These are phyloP conservation scores for Onychomys leucogaster DNA, from an alignment of 2,797 vertebrate species.

Conservation along the genomic window DNA sequence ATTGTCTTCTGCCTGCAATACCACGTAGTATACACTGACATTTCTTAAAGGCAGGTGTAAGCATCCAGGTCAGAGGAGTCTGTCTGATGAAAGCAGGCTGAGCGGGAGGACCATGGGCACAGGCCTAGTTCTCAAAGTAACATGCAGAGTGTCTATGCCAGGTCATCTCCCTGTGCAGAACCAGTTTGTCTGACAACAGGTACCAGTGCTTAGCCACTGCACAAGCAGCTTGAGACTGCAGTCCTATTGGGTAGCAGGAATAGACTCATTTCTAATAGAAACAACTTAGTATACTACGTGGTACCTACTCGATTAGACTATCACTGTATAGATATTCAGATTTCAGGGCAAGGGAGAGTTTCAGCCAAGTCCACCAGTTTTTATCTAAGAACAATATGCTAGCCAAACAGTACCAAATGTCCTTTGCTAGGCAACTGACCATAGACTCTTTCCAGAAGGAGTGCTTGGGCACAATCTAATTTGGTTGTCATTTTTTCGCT, in stretches of 20 bases:
- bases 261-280: conserved; percentile 9
- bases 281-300: conserved; percentile 38
- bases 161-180: not conserved
- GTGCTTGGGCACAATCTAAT: conserved; percentile 48
- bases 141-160: conserved; percentile 58
- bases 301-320: conserved; percentile 39
- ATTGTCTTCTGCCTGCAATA: not conserved
- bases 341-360: not conserved
- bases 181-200: conserved; percentile 10
- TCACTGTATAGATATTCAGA: not conserved
- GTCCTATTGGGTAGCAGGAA: conserved; percentile 19
- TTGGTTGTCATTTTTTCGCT: not conserved
- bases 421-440: not conserved
- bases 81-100: not conserved
- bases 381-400: conserved; percentile 17
- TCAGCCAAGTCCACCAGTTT: not conserved
- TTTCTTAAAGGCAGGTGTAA: conserved; percentile 50
- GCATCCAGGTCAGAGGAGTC: not conserved
- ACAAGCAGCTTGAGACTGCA: conserved; percentile 35
- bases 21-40: not conserved
- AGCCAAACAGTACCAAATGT: not conserved
- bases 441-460: conserved; percentile 1
- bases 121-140: conserved; percentile 30
- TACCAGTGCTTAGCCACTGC: conserved; percentile 29
- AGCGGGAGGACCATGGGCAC: conserved; percentile 35